Evolutionary conservation across 1,140 invertebrate genomes (phyloP).

Genomic region (Penaeus chinensis): DNA sequence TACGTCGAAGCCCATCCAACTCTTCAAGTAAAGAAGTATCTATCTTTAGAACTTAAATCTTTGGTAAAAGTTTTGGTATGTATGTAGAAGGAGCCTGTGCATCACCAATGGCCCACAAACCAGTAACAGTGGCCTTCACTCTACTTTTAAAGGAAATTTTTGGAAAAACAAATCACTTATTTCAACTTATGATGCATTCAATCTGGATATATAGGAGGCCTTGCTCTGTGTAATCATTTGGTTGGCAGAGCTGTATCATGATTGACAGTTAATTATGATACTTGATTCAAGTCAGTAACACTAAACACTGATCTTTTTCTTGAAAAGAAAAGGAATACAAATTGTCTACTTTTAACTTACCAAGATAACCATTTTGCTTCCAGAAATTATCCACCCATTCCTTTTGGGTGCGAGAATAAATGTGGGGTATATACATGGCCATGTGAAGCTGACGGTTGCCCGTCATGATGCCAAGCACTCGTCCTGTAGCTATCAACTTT

Average conservation of each 20-base stretch:
- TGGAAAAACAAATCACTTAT: too few species aligned
- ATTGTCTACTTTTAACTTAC: constrained; percentile 67
- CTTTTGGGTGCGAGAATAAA: constrained; percentile 86
- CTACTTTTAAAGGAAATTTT: too few species aligned
- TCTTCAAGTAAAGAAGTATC: constrained; percentile 72
- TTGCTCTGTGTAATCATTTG: too few species aligned
- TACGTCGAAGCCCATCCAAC: constrained; percentile 87
- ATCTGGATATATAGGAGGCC: too few species aligned
- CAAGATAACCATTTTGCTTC: constrained; percentile 93
- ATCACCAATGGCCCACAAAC: too few species aligned
- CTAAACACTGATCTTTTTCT: neutral
- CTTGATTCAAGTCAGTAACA: too few species aligned
- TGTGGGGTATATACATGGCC: constrained; percentile 87
- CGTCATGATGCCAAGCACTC: constrained; percentile 82
- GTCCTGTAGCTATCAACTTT: constrained; percentile 76
- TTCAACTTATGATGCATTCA: too few species aligned
- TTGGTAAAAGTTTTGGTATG: neutral
- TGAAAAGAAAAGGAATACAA: neutral
- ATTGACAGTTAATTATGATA: too few species aligned
- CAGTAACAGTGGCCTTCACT: too few species aligned
- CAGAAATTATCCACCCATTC: constrained; percentile 94
- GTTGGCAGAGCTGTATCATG: too few species aligned
- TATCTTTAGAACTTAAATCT: neutral
- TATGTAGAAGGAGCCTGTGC: too few species aligned
- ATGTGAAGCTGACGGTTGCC: constrained; percentile 78